phyloP scores from a whole-genome alignment of 1,140 invertebrate genomes.

The Drosophila athabasca region DNA sequence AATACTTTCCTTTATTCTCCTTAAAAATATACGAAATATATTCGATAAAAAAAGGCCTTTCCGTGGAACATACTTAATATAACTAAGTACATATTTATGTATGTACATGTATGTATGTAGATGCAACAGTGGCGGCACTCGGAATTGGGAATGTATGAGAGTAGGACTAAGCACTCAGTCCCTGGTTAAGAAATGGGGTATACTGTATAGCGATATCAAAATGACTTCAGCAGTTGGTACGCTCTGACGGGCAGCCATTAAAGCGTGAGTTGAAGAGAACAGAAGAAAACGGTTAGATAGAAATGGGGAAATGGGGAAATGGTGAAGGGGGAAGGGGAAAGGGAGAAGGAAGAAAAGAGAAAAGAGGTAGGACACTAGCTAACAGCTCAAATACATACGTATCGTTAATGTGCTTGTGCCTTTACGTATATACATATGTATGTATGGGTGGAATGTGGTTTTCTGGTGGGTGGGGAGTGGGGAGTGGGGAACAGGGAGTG shows the following conservation, averaged over 20 bases:
- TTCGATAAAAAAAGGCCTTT: too few species aligned
- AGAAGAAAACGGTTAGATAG: background rate
- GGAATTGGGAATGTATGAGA: too few species aligned
- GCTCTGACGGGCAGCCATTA: constrained; percentile 64
- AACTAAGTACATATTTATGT: too few species aligned
- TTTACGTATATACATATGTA: background rate
- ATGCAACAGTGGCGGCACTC: too few species aligned
- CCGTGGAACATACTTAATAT: too few species aligned
- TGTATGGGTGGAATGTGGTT: constrained; percentile 28
- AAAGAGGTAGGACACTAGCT: constrained; percentile 41
- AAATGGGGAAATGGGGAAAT: too few species aligned
- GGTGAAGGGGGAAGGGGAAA: background rate
- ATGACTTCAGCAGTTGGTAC: constrained; percentile 43
- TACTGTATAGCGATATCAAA: constrained; percentile 11
- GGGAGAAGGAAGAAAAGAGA: background rate
- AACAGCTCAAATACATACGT: constrained; percentile 56
- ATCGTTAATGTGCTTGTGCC: constrained; percentile 67
- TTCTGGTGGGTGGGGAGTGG: background rate
- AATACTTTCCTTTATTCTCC: too few species aligned
- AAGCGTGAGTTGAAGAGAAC: constrained; percentile 45
- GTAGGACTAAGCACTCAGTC: too few species aligned
- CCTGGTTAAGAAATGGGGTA: too few species aligned
- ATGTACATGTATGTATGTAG: too few species aligned
- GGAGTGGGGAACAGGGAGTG: background rate
- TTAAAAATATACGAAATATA: too few species aligned